Base-by-base conservation (phyloP, 2,113 vertebrate genomes). In the Bubo bubo region DNA sequence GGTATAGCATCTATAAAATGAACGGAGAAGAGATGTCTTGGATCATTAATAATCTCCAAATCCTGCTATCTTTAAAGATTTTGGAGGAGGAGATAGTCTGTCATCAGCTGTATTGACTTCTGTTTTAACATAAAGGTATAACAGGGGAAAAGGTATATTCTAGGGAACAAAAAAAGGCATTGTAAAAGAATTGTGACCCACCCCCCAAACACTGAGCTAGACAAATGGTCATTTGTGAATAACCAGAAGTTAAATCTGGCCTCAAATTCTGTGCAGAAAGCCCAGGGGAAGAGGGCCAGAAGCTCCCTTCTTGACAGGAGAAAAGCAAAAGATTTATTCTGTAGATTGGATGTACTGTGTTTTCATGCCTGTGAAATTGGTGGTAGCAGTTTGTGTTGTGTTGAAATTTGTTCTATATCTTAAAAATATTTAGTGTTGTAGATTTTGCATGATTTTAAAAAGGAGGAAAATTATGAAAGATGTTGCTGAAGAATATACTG, bases 141-240 rank as follows among this genome's bases (percentile, higher is more conserved):
- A 45, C n/a, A 17, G 43, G 43, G 43, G 43, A 17, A 45, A 45
- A 43, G 14, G 43, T 62, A 37, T 76, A 86, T 67, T 67, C 56
- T 68, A 37, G 26, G 37, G 13, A 68, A 34, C 4, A 5, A 0
- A 0, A 64, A 72, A 92, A 56, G 17, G 7, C 30, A 21, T 37
- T 79, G 18, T 59, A 59, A 88, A 84, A 52, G 32, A 64, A 43
- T 55, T 76, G n/a, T 76, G 58, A 67, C 9, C 10, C 26, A 26
- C 7, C 1, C 9, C 12, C 10, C 5, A 45, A 17, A 5, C 13
- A 16, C 1, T 1, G 11, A 84, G 10, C n/a, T 49, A 30, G 45
- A 77, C 14, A 55, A 73, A 53, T 27, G 20, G 7, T 32, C 35
- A 8, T 91, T 75, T 88, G 6, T 91, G 32, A 32, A 56, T 58